These are phyloP conservation scores for Holothuria glaberrima DNA, from an alignment of 35 echinoderm and acorn worm species.

Conservation along the genomic window DNA sequence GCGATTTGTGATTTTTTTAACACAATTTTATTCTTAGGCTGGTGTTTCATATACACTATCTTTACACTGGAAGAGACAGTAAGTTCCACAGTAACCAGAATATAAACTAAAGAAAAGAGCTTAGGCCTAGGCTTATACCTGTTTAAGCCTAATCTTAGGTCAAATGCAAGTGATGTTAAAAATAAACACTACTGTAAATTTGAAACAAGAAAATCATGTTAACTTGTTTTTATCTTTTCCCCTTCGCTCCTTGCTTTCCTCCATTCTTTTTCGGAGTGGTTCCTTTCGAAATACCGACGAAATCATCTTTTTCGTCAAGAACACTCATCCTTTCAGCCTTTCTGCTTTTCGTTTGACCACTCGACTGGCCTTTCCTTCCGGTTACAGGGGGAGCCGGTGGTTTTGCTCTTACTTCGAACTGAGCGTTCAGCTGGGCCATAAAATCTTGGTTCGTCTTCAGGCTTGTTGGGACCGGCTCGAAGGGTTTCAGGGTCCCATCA, in stretches of 20 bases:
- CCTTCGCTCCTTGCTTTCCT: background rate
- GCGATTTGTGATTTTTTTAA: no score
- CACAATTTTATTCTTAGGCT: no score
- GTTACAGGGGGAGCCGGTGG: background rate
- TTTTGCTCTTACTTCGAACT: conserved; percentile 25
- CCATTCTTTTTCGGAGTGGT: background rate
- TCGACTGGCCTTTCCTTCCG: conserved; percentile 18
- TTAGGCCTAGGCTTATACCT: no score
- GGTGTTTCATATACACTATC: no score
- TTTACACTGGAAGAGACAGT: no score
- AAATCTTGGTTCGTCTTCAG: conserved; percentile 24
- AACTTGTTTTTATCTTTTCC: background rate
- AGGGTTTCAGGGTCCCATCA: conserved; percentile 5
- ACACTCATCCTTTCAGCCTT: conserved; percentile 18
- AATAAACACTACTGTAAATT: no score
- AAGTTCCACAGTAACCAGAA: no score
- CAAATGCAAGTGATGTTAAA: no score
- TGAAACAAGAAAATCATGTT: background rate
- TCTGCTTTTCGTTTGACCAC: background rate
- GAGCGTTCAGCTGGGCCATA: conserved; percentile 42
- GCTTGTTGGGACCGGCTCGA: conserved; percentile 29
- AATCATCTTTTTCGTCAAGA: conserved; percentile 22
- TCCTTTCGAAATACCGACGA: background rate
- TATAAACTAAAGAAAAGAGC: no score
- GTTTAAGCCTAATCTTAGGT: no score